phyloP scores from a whole-genome alignment of 2,797 vertebrate genomes.

The Glyptemys insculpta region DNA sequence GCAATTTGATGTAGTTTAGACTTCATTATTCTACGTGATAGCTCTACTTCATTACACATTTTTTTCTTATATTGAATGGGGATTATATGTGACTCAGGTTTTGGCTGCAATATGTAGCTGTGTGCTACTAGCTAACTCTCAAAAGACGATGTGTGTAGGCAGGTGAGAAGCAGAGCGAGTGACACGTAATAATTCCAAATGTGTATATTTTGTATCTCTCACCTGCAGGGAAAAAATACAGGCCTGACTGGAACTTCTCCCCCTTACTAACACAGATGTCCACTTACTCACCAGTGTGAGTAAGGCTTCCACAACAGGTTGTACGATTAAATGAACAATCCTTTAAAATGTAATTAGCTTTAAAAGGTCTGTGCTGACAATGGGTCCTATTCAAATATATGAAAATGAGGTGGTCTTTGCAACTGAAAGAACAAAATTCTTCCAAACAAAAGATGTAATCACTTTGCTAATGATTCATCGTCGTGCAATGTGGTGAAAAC shows the following conservation, averaged over 20 bases:
- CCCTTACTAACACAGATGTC: neutral
- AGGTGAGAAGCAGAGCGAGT: neutral
- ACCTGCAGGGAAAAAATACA: neutral
- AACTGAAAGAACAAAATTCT: neutral
- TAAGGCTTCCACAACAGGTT: neutral
- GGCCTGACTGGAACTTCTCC: neutral
- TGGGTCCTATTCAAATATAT: neutral
- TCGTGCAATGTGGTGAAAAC: neutral
- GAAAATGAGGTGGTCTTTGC: neutral
- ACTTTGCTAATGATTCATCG: neutral
- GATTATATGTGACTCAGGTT: neutral
- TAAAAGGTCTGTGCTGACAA: neutral
- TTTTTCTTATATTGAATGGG: neutral
- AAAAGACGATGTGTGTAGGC: neutral
- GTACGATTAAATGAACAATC: neutral
- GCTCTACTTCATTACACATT: neutral
- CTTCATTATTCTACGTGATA: slow-evolving; percentile 25
- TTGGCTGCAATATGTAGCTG: neutral
- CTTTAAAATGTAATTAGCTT: neutral
- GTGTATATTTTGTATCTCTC: neutral
- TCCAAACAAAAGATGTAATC: neutral
- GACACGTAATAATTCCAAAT: neutral
- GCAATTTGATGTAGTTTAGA: slow-evolving; percentile 8
- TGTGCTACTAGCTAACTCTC: neutral
- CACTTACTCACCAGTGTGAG: neutral